Evolutionary conservation across 2,888 invertebrate genomes (phyloP), one percentile per base, ranked within the genome.

Genomic region (Tachina fera): DNA sequence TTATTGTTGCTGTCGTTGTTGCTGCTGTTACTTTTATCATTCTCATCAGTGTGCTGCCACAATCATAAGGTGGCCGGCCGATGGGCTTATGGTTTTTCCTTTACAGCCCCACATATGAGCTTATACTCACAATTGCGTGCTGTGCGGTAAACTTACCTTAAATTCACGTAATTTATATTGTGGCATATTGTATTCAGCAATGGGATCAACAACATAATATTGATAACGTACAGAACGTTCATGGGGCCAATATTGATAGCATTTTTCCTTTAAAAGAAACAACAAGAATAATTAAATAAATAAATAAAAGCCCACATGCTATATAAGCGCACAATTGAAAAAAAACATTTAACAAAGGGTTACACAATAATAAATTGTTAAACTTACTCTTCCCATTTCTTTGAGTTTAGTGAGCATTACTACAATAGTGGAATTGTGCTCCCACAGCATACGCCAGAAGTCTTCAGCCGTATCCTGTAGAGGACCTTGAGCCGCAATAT

Each of bases 391-490:
- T 90, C 99, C 98, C 97, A 99, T 98, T 93, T 99, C 99, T 92
- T 98, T 97, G 83, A 99, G 94, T 92, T 99, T 99, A 16, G 99
- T 99, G 89, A 99, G 94, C 99, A 99, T 99, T 43, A 99, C 99
- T 87, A 99, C 97, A 91, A 99, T 99, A 56, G 98, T 99, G 1
- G 99, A 99, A 92, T 99, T 99, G 92, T 99, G 99, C 92, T 99
- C 99, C 99, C 99, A 99, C 60, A 99, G 94, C 99, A 99, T 99
- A 85, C 99, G 95, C 99, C 99, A 99, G 93, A 99, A 97, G 92
- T 99, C 99, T 90, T 99, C 99, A 0, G 98, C 97, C 0, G 99
- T 99, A 91, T 99, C 98, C 72, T 96, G 96, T 81, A 99, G 93
- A 0, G 99, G 99, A n/a, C 99, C 99, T 93, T 99, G 99, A n/a